Evolutionary conservation across 1,140 invertebrate genomes (phyloP).

Genomic region (Drosophila sp.): DNA sequence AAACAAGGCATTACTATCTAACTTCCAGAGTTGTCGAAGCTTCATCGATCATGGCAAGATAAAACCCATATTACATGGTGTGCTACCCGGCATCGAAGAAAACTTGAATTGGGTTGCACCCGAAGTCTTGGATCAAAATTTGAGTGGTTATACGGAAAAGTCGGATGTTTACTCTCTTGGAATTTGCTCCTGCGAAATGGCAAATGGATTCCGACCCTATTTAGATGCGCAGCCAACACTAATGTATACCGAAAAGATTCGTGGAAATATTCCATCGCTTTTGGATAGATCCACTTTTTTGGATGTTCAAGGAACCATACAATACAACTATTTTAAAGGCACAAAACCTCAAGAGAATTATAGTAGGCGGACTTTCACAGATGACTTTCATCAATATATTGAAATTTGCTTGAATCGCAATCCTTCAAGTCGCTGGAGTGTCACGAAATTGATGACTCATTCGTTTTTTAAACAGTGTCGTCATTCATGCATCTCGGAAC

Average conservation of each 20-base stretch:
- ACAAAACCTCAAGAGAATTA: slow-evolving; percentile 82
- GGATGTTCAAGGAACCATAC: slow-evolving; percentile 58
- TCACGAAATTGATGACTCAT: slow-evolving; percentile 88
- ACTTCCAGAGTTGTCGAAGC: slow-evolving; percentile 90
- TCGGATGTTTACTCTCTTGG: slow-evolving; percentile 96
- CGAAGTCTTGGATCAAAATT: slow-evolving; percentile 95
- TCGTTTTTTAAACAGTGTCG: slow-evolving; percentile 89
- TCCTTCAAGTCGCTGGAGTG: slow-evolving; percentile 86
- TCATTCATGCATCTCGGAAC: slow-evolving; percentile 58
- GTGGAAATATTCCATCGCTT: slow-evolving; percentile 90
- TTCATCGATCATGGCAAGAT: slow-evolving; percentile 89
- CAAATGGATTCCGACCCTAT: slow-evolving; percentile 94
- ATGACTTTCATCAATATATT: slow-evolving; percentile 90
- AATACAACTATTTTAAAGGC: slow-evolving; percentile 33
- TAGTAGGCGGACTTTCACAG: slow-evolving; percentile 86
- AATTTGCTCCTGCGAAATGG: slow-evolving; percentile 93
- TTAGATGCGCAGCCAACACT: slow-evolving; percentile 91
- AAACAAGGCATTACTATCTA: slow-evolving; percentile 85
- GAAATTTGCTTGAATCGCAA: slow-evolving; percentile 86
- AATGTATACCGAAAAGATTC: slow-evolving; percentile 95
- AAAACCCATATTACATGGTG: slow-evolving; percentile 88
- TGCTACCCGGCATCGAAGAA: slow-evolving; percentile 87
- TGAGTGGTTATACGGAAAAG: slow-evolving; percentile 93
- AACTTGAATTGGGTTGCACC: slow-evolving; percentile 95
- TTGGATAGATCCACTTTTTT: slow-evolving; percentile 88